Percentiles rank a stretch among this genome's conserved stretches.
These are phyloP conservation scores for Tokudaia muenninki DNA, from an alignment of 2,797 vertebrate species.

Conservation along the genomic window DNA sequence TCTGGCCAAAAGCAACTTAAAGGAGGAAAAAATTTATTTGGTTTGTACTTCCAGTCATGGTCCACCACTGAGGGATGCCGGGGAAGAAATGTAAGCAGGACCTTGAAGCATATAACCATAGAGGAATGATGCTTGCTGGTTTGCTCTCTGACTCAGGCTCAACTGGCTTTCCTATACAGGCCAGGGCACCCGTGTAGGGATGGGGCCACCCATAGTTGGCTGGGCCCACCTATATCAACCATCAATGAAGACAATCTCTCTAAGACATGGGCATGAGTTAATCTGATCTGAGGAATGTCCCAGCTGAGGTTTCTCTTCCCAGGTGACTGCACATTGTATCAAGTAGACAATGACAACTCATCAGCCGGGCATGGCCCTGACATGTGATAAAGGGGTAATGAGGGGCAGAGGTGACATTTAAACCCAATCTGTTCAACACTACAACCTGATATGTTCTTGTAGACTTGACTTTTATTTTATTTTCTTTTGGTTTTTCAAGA, in stretches of 20 bases:
- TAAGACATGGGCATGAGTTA: too few relatives aligned
- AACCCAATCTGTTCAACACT: neutral
- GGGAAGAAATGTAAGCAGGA: neutral
- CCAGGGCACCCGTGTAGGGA: neutral
- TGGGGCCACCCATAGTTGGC: neutral
- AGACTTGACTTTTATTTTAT: neutral
- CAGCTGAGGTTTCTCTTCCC: neutral
- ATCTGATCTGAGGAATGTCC: neutral
- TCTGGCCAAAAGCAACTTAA: neutral
- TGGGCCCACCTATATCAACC: too few relatives aligned
- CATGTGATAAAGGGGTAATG: neutral
- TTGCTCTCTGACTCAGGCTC: neutral
- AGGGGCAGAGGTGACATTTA: neutral
- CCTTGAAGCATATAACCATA: neutral
- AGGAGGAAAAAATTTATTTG: neutral
- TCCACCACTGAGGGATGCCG: neutral
- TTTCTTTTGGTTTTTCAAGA: neutral
- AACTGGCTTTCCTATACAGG: neutral
- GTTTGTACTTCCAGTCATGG: neutral
- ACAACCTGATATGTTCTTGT: neutral
- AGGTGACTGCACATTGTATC: neutral
- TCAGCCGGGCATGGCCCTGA: neutral
- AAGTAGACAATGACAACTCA: neutral
- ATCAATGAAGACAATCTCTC: neutral
- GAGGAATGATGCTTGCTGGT: neutral